A percentile compares a stretch with the other conserved stretches of the same genome.
Evolutionary conservation across 2,888 invertebrate genomes (phyloP).

Genomic region (Pristionchus entomophagus): DNA sequence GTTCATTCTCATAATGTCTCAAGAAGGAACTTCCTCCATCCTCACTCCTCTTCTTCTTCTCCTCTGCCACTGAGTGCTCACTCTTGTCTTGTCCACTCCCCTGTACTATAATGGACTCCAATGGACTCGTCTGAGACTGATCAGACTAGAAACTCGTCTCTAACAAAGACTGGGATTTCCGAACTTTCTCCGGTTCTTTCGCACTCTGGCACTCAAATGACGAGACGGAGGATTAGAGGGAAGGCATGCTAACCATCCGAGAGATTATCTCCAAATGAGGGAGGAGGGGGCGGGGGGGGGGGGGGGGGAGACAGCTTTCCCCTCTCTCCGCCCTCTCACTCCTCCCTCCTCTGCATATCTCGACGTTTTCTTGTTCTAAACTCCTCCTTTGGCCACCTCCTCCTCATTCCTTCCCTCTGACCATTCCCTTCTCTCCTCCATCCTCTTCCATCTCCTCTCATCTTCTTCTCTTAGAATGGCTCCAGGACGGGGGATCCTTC

Average conservation of each 20-base stretch:
- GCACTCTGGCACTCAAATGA: not conserved
- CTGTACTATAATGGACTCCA: conserved; percentile 19
- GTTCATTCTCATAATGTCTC: not conserved
- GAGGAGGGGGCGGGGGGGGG: not conserved
- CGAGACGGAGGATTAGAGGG: conserved; percentile 10
- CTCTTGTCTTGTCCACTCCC: not conserved
- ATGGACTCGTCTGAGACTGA: conserved; percentile 2
- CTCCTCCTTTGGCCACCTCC: conserved; percentile 35
- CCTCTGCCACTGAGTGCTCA: too few species aligned
- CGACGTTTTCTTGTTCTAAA: conserved; percentile 35
- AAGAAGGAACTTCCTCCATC: conserved; percentile 12
- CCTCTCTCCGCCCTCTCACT: not conserved
- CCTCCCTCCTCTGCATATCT: conserved; percentile 1
- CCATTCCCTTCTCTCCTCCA: conserved; percentile 1
- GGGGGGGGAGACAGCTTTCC: conserved; percentile 9
- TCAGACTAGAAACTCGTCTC: conserved; percentile 30
- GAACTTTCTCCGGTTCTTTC: not conserved
- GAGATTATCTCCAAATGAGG: conserved; percentile 34
- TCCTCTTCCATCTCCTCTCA: not conserved
- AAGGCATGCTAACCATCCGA: conserved; percentile 31
- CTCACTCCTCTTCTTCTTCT: too few species aligned
- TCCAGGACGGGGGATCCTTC: conserved; percentile 36
- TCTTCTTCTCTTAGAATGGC: conserved; percentile 30
- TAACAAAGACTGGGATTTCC: not conserved
- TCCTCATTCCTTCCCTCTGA: conserved; percentile 7